phyloP scores from a whole-genome alignment of 2,888 invertebrate species.

The Tipula vernalis region DNA sequence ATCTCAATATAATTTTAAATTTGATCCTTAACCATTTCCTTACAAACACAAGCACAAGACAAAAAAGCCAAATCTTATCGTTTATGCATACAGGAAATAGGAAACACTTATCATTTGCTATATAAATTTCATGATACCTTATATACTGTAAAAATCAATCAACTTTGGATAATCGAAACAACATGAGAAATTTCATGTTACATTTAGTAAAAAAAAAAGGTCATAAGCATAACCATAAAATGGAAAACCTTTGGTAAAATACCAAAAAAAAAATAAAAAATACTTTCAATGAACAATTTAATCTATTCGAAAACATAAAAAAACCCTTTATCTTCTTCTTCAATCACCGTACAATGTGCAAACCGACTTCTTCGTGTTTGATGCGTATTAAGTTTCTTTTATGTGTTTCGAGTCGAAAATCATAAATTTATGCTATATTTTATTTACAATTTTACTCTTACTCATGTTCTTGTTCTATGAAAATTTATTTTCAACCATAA shows the following conservation, averaged over 20 bases:
- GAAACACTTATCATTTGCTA: neutral
- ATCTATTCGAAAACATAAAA: neutral
- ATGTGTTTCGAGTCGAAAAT: neutral
- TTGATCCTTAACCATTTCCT: neutral
- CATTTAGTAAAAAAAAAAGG: neutral
- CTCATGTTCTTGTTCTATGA: neutral
- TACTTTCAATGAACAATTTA: neutral
- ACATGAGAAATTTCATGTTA: neutral
- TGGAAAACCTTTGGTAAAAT: neutral
- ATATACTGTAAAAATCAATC: neutral
- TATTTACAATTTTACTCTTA: neutral
- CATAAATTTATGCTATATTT: neutral
- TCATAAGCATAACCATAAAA: neutral
- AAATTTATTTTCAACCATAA: neutral
- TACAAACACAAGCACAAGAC: neutral
- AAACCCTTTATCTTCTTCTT: neutral
- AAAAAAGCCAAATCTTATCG: neutral
- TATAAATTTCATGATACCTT: neutral
- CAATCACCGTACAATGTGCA: neutral
- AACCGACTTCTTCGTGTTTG: neutral
- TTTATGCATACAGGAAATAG: neutral
- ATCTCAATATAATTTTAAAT: neutral
- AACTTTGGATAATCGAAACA: neutral
- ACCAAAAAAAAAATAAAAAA: neutral
- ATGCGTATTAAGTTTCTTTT: neutral